Percentiles rank a stretch among this genome's conserved stretches.
These are phyloP conservation scores for Mycteria americana DNA, from an alignment of 2,797 vertebrate species.

Conservation along the genomic window DNA sequence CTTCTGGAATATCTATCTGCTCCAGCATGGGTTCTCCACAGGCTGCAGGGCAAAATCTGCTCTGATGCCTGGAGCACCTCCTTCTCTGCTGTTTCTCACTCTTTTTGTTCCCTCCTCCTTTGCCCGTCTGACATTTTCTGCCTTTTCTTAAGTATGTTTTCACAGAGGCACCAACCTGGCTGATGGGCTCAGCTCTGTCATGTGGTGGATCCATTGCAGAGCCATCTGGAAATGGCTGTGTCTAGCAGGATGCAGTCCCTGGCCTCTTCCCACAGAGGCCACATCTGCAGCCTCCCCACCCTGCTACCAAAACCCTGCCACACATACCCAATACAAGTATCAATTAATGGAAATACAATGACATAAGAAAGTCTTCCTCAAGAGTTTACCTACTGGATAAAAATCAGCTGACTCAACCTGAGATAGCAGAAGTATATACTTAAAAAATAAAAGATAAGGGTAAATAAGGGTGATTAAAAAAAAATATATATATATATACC, in stretches of 20 bases:
- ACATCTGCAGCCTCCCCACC: neutral
- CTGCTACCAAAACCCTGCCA: neutral
- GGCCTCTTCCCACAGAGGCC: neutral
- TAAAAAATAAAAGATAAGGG: neutral
- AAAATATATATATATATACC: neutral
- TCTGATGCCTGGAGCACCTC: neutral
- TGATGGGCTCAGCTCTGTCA: neutral
- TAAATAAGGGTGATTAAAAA: neutral
- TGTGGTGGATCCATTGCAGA: neutral
- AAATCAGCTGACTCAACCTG: neutral
- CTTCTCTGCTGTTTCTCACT: neutral
- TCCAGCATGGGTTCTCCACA: neutral
- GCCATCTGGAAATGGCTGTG: neutral
- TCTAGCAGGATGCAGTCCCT: too few relatives aligned
- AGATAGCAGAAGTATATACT: neutral
- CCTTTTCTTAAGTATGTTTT: neutral
- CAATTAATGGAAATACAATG: neutral
- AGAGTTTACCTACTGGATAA: neutral
- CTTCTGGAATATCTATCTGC: neutral
- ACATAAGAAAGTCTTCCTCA: neutral
- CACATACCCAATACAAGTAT: neutral
- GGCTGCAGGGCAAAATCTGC: neutral
- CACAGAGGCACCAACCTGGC: neutral
- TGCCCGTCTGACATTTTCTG: neutral
- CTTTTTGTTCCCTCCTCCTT: neutral